A percentile compares a stretch with the other conserved stretches of the same genome.
phyloP scores from a whole-genome alignment of 2,888 invertebrate species.

The Cantharis flavilabris region DNA sequence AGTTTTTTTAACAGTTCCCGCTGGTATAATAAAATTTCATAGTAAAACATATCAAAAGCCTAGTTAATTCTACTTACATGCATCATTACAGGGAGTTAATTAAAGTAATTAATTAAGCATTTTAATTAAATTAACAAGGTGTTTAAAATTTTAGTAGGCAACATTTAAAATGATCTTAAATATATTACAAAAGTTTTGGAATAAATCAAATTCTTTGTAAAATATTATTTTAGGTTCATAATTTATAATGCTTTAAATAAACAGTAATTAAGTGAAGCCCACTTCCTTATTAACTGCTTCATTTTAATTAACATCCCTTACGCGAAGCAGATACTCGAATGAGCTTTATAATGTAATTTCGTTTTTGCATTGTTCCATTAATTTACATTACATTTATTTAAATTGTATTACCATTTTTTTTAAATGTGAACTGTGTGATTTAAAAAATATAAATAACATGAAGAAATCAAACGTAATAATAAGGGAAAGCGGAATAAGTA shows the following conservation, averaged over 20 bases:
- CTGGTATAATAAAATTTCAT: background rate
- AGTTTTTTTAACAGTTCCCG: background rate
- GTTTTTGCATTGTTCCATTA: background rate
- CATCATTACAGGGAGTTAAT: background rate
- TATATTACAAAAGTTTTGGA: background rate
- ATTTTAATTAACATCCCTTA: slow-evolving; percentile 21
- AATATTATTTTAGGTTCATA: slow-evolving; percentile 1
- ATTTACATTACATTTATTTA: background rate
- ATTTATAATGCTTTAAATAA: slow-evolving; percentile 20
- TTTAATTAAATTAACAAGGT: background rate
- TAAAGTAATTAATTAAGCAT: background rate
- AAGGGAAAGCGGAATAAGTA: background rate
- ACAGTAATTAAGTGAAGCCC: slow-evolving; percentile 17
- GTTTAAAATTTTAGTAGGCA: background rate
- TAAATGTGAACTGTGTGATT: background rate
- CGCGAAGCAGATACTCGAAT: slow-evolving; percentile 7
- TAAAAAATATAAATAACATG: background rate
- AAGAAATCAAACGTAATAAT: background rate
- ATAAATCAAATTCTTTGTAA: background rate
- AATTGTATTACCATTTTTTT: background rate
- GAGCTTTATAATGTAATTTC: background rate
- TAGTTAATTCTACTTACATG: background rate
- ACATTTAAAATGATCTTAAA: background rate
- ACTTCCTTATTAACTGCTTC: slow-evolving; percentile 24
- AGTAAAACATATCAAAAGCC: background rate